Evolutionary conservation across 2,888 invertebrate genomes (phyloP), one percentile per base, ranked within the genome.

Genomic region (Buathra laborator): DNA sequence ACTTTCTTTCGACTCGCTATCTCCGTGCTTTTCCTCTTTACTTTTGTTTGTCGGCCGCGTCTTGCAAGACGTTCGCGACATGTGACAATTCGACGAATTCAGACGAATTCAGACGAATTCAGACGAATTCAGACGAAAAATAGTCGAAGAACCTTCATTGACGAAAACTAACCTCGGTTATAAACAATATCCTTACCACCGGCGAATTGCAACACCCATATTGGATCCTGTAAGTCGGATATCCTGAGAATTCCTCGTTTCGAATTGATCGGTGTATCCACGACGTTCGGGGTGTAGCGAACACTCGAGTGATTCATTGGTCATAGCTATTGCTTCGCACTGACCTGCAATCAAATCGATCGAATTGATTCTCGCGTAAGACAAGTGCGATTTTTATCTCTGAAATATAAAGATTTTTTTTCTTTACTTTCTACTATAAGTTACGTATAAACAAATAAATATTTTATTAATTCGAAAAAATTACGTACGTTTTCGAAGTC

Each of bases 391-490:
- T 9, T 32, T 29, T 16, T 29, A 5, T 16, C 70, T 48, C 51
- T 29, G 32, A 51, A 51, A 70, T 51, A 9, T 0, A 70, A 70
- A 70, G 48, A n/a, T 14, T 10, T n/a, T n/a, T n/a, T n/a, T 70
- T 51, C n/a, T n/a, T 37, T n/a, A 3, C 6, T 32, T 37, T 9
- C 37, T 3, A 24, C 6, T 37, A 37, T 37, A 0, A 9, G 7
- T 37, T 9, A 3, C 0, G 7, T 37, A 2, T 9, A 37, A 37
- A 37, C 6, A 37, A 7, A 37, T 37, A 9, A 37, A 37, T 37
- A 0, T 4, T 37, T 37, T 37, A 37, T 37, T 37, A 37, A 37
- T 37, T 9, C 37, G 2, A 7, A 9, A 37, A 37, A 37, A 37
- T 1, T 19, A 19, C 19, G 19, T 1, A 19, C 0, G 1, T 19